Percentiles rank a stretch among this genome's conserved stretches.
These are phyloP conservation scores for Helicoverpa zea DNA, from an alignment of 1,140 invertebrate species.

Conservation along the genomic window DNA sequence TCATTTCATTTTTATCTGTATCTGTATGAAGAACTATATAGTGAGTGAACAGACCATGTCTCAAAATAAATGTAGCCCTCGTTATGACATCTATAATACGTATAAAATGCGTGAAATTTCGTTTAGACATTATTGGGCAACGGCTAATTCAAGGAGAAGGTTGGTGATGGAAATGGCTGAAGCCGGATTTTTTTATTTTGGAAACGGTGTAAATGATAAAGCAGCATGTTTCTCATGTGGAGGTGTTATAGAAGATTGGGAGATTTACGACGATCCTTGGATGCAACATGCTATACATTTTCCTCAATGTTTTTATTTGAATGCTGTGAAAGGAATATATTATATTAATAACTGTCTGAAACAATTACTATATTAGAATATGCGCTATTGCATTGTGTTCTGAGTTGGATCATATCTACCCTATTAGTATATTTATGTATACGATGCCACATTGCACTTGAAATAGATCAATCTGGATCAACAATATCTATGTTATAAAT, in stretches of 20 bases:
- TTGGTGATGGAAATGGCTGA: background rate
- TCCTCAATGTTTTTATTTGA: constrained; percentile 3
- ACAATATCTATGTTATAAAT: no score
- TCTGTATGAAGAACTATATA: background rate
- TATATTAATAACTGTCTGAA: background rate
- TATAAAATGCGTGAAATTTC: background rate
- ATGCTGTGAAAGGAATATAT: background rate
- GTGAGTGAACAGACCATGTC: background rate
- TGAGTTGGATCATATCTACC: no score
- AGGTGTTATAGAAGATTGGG: constrained; percentile 6
- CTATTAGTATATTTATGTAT: no score
- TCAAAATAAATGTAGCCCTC: background rate
- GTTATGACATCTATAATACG: background rate
- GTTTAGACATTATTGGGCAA: background rate
- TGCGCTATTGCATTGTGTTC: no score
- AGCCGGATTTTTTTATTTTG: background rate
- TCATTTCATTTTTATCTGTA: background rate
- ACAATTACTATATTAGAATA: background rate
- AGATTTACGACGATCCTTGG: constrained; percentile 7
- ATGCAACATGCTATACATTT: constrained; percentile 5
- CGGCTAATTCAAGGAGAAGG: background rate
- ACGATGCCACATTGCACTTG: no score
- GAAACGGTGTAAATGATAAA: background rate
- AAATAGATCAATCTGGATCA: no score
- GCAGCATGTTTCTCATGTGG: constrained; percentile 8